Conservation (phyloP, 2,113 vertebrate species). For the Oreochromis niloticus region DNA sequence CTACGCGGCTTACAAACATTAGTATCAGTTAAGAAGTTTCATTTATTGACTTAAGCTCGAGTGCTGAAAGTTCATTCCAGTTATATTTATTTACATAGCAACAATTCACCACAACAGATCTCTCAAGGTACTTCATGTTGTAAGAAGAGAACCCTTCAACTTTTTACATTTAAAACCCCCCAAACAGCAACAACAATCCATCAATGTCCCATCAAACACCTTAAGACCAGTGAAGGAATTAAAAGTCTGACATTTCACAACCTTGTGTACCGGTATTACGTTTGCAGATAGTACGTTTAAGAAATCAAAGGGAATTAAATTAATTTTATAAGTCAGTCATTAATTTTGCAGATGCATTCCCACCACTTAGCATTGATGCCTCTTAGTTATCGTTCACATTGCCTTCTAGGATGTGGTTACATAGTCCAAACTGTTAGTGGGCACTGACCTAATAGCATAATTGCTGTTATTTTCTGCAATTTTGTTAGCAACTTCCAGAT, state of each 20-base stretch:
- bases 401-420: neutral
- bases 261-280: neutral
- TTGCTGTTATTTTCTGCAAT: neutral
- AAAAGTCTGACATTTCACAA: neutral
- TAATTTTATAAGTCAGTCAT: neutral
- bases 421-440: neutral
- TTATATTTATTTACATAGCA: neutral
- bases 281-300: neutral
- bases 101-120: neutral
- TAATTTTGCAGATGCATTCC: neutral
- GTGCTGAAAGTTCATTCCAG: neutral
- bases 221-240: neutral
- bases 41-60: neutral
- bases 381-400: neutral
- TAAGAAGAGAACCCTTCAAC: neutral
- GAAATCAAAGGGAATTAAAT: neutral
- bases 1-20: neutral
- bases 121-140: neutral
- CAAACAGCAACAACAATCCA: neutral
- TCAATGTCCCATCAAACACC: neutral
- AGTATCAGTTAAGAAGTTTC: neutral
- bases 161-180: neutral
- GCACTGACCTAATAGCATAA: neutral
- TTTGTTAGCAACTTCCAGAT: neutral
- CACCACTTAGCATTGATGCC: neutral